Base-by-base conservation (phyloP, 2,113 vertebrate genomes). In the Malurus alboscapulatus region DNA sequence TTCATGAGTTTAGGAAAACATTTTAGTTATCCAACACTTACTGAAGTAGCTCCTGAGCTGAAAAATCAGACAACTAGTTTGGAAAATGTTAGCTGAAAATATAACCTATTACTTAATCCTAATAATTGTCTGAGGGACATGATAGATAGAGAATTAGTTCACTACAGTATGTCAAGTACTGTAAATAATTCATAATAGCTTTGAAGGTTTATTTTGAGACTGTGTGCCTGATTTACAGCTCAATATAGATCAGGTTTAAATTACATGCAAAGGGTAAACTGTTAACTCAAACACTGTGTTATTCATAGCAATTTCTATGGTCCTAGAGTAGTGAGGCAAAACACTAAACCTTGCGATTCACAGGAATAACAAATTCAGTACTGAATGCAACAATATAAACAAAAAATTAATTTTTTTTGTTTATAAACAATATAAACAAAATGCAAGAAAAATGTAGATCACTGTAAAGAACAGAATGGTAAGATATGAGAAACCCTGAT, bases 191-290 rank as follows among this genome's bases (percentile, higher is more conserved):
- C 47, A 40, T 0, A 2, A 75, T 2, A 55, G 11, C 55, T 93
- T 38, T 1, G 16, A 4, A 0, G 0, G 2, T 2, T 5, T 21
- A 48, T 90, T 83, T 65, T 47, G 40, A 69, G 36, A 59, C n/a
- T 54, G 25, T 6, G 5, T 32, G 48, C 3, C 42, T 76, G 62
- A 75, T 38, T 27, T 40, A 25, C 24, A 87, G 61, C 42, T 84
- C 17, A 50, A 36, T 19, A 61, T 5, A 79, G 14, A 93, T 45
- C 61, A 72, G 30, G 72, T 42, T 57, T 57, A 74, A 89, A 62
- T 47, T 51, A 51, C 16, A 19, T 48, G 7, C 21, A 67, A 84
- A 51, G 15, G 2, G 26, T 2, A 42, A 32, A 24, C 27, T 57
- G 84, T 63, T 67, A 55, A 61, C 75, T 92, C 22, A 32, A 91